phyloP scores from a whole-genome alignment of 2,797 vertebrate genomes.

The Pempheris klunzingeri region DNA sequence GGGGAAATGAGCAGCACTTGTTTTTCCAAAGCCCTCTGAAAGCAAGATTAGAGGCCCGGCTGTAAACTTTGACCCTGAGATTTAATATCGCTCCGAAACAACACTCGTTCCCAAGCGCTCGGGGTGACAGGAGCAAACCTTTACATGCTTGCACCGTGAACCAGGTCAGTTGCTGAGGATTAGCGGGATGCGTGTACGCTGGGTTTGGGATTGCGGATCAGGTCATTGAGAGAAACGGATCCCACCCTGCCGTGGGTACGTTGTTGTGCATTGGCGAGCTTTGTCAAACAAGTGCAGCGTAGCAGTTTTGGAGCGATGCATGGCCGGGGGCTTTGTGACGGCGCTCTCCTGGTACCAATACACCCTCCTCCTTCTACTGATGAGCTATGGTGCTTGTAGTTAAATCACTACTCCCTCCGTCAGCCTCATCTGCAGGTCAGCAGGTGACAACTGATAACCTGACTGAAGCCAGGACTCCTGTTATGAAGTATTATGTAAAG shows the following conservation, averaged over 20 bases:
- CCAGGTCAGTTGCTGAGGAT: slow-evolving; percentile 60
- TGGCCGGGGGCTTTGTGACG: slow-evolving; percentile 19
- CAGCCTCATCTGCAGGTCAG: slow-evolving; percentile 30
- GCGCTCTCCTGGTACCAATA: slow-evolving; percentile 36
- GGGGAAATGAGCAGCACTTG: slow-evolving; percentile 48
- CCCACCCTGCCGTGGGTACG: slow-evolving; percentile 18
- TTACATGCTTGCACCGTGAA: slow-evolving; percentile 57
- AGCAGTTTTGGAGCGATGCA: slow-evolving; percentile 16
- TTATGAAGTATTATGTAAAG: slow-evolving; percentile 52
- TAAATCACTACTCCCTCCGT: slow-evolving; percentile 35
- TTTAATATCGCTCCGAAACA: slow-evolving; percentile 61
- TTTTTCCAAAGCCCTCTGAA: slow-evolving; percentile 68
- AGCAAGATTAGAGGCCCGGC: slow-evolving; percentile 76
- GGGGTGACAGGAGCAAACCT: slow-evolving; percentile 60
- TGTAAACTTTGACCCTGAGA: slow-evolving; percentile 74
- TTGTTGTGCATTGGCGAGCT: slow-evolving; percentile 45
- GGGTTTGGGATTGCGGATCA: slow-evolving; percentile 47
- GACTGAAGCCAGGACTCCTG: slow-evolving; percentile 33
- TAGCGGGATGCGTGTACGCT: slow-evolving; percentile 53
- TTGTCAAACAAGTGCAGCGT: slow-evolving; percentile 46
- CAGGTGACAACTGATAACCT: slow-evolving; percentile 50
- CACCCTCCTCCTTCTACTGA: slow-evolving; percentile 17
- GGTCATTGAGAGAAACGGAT: slow-evolving; percentile 35
- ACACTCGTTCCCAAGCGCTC: slow-evolving; percentile 53
- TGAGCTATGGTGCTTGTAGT: slow-evolving; percentile 37